Conservation (phyloP, 2,113 vertebrate species). For the Uria lomvia region DNA sequence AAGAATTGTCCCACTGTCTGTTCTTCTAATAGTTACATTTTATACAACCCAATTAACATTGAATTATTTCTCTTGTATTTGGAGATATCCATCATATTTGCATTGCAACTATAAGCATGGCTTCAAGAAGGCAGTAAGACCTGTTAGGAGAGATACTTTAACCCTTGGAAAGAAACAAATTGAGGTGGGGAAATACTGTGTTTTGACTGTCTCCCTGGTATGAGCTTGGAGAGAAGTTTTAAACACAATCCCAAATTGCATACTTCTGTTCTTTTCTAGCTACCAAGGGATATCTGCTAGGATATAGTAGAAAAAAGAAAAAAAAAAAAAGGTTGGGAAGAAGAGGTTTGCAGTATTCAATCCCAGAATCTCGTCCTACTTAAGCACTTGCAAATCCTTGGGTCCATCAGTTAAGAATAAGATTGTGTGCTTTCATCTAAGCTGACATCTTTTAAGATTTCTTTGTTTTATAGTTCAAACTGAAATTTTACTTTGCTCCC, state of each 20-base stretch:
- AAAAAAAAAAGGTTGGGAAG: background rate
- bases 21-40: background rate
- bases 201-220: background rate
- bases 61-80: background rate
- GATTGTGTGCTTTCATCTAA: background rate
- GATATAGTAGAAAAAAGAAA: background rate
- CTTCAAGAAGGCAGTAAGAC: background rate
- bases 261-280: background rate
- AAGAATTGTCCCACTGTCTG: background rate
- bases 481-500: background rate
- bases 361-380: background rate
- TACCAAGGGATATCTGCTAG: background rate
- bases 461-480: background rate
- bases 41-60: background rate
- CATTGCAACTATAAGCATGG: background rate
- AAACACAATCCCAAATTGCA: background rate
- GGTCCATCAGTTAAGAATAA: background rate
- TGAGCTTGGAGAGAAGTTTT: background rate
- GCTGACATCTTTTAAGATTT: background rate
- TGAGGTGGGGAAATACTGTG: background rate
- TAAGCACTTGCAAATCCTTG: background rate
- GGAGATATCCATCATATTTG: background rate
- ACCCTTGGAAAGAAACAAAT: background rate
- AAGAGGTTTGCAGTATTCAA: background rate
- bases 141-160: background rate